phyloP scores from a whole-genome alignment of 2,888 invertebrate genomes.

The Hydrotaea diabolus region DNA sequence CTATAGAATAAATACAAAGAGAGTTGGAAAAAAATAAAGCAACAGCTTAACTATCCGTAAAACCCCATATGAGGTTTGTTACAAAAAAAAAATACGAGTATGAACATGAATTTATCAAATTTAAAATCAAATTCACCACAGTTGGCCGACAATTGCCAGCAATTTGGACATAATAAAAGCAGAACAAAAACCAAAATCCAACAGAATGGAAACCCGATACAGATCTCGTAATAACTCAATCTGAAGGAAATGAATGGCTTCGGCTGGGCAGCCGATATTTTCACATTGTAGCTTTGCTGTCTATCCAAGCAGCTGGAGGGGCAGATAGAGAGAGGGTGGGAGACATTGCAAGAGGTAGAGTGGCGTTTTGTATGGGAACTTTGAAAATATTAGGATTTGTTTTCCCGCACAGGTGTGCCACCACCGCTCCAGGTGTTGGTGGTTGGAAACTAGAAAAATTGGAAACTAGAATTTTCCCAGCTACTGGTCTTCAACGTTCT shows the following conservation, averaged over 20 bases:
- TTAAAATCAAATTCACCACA: background rate
- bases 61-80: too few species aligned
- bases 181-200: background rate
- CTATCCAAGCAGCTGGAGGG: too few species aligned
- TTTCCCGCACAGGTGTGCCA: conserved; percentile 12
- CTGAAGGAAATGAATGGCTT: conserved; percentile 12
- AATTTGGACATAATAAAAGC: background rate
- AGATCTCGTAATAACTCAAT: conserved; percentile 18
- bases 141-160: background rate
- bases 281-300: background rate
- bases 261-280: background rate
- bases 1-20: conserved; percentile 31
- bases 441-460: background rate
- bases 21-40: background rate
- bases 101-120: conserved; percentile 5
- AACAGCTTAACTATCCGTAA: too few species aligned
- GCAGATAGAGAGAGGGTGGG: too few species aligned
- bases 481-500: background rate
- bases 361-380: background rate
- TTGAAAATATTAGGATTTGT: conserved; percentile 10
- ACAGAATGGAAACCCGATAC: background rate
- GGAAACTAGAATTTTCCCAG: background rate
- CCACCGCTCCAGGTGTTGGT: background rate
- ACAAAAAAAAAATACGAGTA: background rate
- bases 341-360: background rate